Base-by-base conservation (phyloP, 2,113 vertebrate genomes). In the Spermophilus dauricus region DNA sequence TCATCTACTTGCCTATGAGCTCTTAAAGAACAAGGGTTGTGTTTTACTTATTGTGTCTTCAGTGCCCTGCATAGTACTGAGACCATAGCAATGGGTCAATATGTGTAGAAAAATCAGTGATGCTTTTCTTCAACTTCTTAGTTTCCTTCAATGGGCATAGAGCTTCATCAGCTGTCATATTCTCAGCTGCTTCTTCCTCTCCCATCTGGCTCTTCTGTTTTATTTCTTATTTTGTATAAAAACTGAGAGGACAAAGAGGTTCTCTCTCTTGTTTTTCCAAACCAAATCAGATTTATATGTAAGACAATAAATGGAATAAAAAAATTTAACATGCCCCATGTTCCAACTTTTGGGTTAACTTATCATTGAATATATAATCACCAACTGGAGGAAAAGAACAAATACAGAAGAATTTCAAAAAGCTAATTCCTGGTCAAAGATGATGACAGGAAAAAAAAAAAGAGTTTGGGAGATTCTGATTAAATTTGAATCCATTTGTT, bases 331-430 rank as follows among this genome's bases (percentile, higher is more conserved):
- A 63, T 89, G 69, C 1, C 30, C 22, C 39, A 80, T 24, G 58
- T 80, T 86, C 17, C 34, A 67, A 61, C 28, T 67, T 91, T 22
- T 39, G 84, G 39, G 86, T 93, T 76, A 81, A 84, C 80, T 65
- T 89, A 56, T 39, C 75, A 51, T 37, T 95, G 78, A 88, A 75
- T 94, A 53, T 85, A 73, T 81, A 98, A 91, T 86, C 77, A 89
- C 72, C 42, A 94, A 89, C n/a, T 75, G 84, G 45, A 86, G 34
- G 51, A 65, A 96, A 72, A 97, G 4, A 92, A n/a, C 30, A 96
- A 97, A 97, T 5, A 45, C 22, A 58, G 88, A 37, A 32, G 73
- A 94, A 91, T 18, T 94, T 97, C 58, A 72, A 77, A 96, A 96
- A 91, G 56, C n/a, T 93, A 37, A 39, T 48, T 93, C 95, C 91